phyloP scores from a whole-genome alignment of 2,113 vertebrate genomes.

The Gasterosteus aculeatus region DNA sequence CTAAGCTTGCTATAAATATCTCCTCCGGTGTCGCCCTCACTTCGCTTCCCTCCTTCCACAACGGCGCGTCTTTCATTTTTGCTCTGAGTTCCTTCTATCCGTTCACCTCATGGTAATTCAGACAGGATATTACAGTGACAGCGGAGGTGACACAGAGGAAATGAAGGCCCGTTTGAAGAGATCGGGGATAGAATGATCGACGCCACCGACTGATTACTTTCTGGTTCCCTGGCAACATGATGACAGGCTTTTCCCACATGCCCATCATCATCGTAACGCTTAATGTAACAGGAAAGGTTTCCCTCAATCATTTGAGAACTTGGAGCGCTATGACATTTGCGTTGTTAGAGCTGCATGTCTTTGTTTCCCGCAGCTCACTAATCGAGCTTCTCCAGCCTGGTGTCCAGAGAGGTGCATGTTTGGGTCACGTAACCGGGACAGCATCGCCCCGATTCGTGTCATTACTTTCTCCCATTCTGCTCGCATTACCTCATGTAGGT shows the following conservation, averaged over 20 bases:
- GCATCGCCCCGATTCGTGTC: not conserved
- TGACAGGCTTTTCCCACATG: constrained; percentile 32
- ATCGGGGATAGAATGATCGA: constrained; percentile 15
- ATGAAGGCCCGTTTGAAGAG: constrained; percentile 46
- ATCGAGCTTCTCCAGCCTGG: not conserved
- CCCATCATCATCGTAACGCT: constrained; percentile 14
- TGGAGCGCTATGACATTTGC: constrained; percentile 1
- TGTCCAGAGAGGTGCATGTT: not conserved
- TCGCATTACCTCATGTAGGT: not conserved
- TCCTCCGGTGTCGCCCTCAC: constrained; percentile 34
- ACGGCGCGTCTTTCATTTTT: constrained; percentile 9
- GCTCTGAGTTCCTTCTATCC: constrained; percentile 26
- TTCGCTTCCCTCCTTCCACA: constrained; percentile 30
- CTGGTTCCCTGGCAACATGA: constrained; percentile 49
- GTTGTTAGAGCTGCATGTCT: not conserved
- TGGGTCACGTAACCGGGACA: not conserved
- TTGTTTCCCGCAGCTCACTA: not conserved
- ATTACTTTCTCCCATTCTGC: not conserved
- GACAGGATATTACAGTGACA: constrained; percentile 57
- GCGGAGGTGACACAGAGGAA: constrained; percentile 39
- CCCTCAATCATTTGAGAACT: constrained; percentile 9
- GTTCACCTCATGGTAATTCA: constrained; percentile 34
- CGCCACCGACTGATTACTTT: constrained; percentile 29
- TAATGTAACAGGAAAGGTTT: constrained; percentile 36
- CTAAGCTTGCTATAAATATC: constrained; percentile 72